Conservation (phyloP, 2,888 invertebrate genomes). For the Lasioglossum malachurum region DNA sequence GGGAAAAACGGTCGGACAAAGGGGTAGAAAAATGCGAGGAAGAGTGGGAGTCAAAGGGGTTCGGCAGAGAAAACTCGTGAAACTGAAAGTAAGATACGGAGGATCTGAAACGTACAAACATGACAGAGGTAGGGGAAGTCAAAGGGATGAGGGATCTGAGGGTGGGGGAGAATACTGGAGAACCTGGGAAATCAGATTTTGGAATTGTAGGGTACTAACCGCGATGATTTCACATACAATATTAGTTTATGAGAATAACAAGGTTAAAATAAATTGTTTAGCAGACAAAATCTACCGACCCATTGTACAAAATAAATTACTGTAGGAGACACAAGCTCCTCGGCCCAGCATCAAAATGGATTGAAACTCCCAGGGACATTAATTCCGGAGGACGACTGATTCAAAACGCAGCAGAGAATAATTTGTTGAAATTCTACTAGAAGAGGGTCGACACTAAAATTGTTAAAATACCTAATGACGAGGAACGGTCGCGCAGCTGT, state of each 20-base stretch:
- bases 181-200: too few species aligned
- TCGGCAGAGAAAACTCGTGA: neutral
- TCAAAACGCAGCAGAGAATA: neutral
- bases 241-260: neutral
- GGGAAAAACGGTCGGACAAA: constrained; percentile 5
- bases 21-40: constrained; percentile 5
- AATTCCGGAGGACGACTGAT: neutral
- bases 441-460: neutral
- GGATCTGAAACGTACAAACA: neutral
- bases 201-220: neutral
- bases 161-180: too few species aligned
- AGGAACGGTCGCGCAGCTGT: neutral
- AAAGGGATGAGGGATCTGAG: neutral
- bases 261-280: neutral
- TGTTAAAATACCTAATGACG: constrained; percentile 4
- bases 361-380: neutral
- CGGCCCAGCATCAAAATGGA: neutral
- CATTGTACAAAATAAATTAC: neutral
- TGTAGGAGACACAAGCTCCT: neutral
- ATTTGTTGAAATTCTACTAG: neutral
- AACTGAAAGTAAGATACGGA: neutral
- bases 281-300: neutral
- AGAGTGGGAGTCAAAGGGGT: neutral
- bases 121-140: neutral
- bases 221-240: neutral